These are phyloP conservation scores for Diachasmimorpha longicaudata DNA, from an alignment of 1,140 invertebrate genomes.

Conservation along the genomic window DNA sequence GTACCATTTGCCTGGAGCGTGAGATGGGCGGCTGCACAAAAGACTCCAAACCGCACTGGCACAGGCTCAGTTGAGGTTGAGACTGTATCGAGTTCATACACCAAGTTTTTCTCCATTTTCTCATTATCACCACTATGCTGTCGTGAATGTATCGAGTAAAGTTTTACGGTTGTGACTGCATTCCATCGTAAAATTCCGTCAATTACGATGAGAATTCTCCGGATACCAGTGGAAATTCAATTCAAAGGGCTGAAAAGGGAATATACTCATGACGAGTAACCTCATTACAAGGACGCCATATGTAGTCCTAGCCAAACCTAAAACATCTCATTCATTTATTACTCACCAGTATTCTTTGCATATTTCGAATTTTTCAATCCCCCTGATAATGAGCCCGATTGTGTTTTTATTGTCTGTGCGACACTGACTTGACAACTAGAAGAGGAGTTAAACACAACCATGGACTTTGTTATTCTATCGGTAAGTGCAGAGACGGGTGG, in stretches of 20 bases:
- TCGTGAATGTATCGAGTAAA: background rate
- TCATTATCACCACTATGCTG: background rate
- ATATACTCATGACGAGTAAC: background rate
- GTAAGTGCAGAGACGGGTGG: background rate
- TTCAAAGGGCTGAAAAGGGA: background rate
- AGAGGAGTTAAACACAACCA: background rate
- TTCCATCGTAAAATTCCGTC: background rate
- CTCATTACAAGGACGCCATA: constrained; percentile 13
- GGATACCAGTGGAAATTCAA: background rate
- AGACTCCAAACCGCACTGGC: background rate
- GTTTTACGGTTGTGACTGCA: background rate
- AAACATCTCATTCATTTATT: background rate
- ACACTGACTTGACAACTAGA: background rate
- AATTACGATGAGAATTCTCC: background rate
- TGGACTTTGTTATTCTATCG: constrained; percentile 22
- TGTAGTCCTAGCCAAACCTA: constrained; percentile 4
- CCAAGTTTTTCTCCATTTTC: background rate
- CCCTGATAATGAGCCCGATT: background rate
- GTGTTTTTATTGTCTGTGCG: background rate
- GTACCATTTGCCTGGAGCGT: background rate
- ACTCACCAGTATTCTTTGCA: background rate
- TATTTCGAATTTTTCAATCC: background rate
- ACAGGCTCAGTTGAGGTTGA: constrained; percentile 1
- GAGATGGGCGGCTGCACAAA: constrained; percentile 4
- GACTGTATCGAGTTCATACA: background rate